phyloP scores from a whole-genome alignment of 2,797 vertebrate species.

The Hoplostethus atlanticus region DNA sequence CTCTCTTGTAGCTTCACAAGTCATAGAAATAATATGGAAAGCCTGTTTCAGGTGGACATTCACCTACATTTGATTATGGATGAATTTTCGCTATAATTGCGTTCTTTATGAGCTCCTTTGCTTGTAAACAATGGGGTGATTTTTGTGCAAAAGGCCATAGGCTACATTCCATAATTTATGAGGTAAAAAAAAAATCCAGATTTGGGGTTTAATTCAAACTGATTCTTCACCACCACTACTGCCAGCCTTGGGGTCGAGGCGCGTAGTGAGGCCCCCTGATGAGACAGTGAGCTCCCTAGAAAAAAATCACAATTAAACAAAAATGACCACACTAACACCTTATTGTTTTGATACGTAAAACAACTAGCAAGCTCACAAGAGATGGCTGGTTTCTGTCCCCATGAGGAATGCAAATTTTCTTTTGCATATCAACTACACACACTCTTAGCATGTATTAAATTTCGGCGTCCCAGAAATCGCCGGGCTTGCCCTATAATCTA shows the following conservation, averaged over 20 bases:
- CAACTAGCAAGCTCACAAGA: not conserved
- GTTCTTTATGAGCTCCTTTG: not conserved
- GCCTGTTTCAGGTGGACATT: not conserved
- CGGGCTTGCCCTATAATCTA: conserved; percentile 15
- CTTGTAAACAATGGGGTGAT: no score
- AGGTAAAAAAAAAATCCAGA: not conserved
- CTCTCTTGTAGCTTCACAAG: no score
- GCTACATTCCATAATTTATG: conserved; percentile 11
- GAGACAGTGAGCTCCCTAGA: conserved; percentile 25
- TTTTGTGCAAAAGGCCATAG: no score
- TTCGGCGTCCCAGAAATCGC: not conserved
- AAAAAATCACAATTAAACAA: not conserved
- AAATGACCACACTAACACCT: not conserved
- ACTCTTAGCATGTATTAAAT: conserved; percentile 15
- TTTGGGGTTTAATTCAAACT: conserved; percentile 24
- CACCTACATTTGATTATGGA: not conserved
- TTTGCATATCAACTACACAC: conserved; percentile 33
- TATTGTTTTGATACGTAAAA: conserved; percentile 17
- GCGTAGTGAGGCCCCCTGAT: not conserved
- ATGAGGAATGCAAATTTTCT: conserved; percentile 10
- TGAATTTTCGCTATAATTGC: not conserved
- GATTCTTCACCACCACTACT: conserved; percentile 22
- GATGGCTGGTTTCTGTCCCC: not conserved
- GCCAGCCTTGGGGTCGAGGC: conserved; percentile 45
- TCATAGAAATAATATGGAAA: no score